Conservation (phyloP, 2,888 invertebrate species). For the Melieria picta region DNA sequence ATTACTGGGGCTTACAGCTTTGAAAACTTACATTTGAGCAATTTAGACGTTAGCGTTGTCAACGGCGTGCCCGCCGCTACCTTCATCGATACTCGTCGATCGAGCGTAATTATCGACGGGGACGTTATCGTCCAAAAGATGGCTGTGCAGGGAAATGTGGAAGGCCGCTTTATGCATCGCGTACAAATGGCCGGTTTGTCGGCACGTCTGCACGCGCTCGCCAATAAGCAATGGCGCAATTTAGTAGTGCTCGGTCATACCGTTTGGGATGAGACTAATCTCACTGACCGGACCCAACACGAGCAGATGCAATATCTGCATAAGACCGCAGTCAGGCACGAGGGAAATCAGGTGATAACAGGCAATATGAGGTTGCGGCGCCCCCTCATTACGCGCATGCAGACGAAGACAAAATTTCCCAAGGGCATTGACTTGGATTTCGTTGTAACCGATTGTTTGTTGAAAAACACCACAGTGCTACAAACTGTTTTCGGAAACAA, state of each 20-base stretch:
- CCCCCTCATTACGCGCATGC: conserved; percentile 48
- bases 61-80: conserved; percentile 47
- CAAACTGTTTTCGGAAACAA: conserved; percentile 50
- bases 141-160: conserved; percentile 47
- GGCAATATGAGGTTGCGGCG: conserved; percentile 53
- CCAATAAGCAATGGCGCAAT: conserved; percentile 48
- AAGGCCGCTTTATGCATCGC: conserved; percentile 38
- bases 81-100: conserved; percentile 50
- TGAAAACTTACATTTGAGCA: conserved; percentile 41
- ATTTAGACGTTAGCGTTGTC: conserved; percentile 52
- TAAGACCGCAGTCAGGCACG: conserved; percentile 52
- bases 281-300: conserved; percentile 33
- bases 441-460: conserved; percentile 54
- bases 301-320: conserved; percentile 52
- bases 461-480: conserved; percentile 37
- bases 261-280: conserved; percentile 43
- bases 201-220: conserved; percentile 39
- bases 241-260: conserved; percentile 53
- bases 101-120: conserved; percentile 44
- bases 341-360: conserved; percentile 51
- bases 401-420: conserved; percentile 45
- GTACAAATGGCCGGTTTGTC: conserved; percentile 35
- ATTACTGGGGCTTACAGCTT: conserved; percentile 55
- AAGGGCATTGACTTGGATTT: conserved; percentile 49
- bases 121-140: conserved; percentile 51